Evolutionary conservation across 1,140 invertebrate genomes (phyloP), one percentile per base, ranked within the genome.

Genomic region (Ceratosolen solmsi): DNA sequence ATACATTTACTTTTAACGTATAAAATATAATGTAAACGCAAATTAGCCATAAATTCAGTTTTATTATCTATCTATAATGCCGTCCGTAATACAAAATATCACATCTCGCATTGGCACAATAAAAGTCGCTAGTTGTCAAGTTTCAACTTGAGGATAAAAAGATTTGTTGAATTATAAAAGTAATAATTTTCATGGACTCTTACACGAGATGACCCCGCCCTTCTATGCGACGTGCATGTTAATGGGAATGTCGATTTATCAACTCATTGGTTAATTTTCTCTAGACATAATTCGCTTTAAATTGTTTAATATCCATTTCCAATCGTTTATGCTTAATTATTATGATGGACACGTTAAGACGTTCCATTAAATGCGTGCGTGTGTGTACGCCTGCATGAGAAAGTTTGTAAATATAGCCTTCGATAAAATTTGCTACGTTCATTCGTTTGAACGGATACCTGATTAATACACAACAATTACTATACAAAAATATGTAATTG

Each of bases 171-270:
- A 71, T 73, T 46, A 38, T 20, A 27, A 4, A 46, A 9, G 68
- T 33, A 27, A 80, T 72, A 41, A 71, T 56, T 56, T 58, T 41
- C 15, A 38, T 13, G 51, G 22, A 8, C 49, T 79, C 63, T 71
- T 17, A 25, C 13, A 30, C 33, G 38, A 71, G 1, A 2, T 30
- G 33, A 56, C 11, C 17, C 13, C 60, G 41, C 22, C 51, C 17
- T 56, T 36, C n/a, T 9, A 9, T 15, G 17, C 22, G 60, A 65
- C 63, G 63, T 68, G 36, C 38, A 51, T 38, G 30, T 30, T 77
- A 77, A 77, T 68, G 41, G 8, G 60, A 68, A 51, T 13, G 46
- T 38, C 30, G 51, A 79, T 79, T 79, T 70, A 71, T 71, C 27
- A 54, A 79, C 17, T 25, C 36, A 76, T 76, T 63, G 54, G 36